These are phyloP conservation scores for Chrysotoxum bicinctum DNA, from an alignment of 2,888 invertebrate species.

Conservation along the genomic window DNA sequence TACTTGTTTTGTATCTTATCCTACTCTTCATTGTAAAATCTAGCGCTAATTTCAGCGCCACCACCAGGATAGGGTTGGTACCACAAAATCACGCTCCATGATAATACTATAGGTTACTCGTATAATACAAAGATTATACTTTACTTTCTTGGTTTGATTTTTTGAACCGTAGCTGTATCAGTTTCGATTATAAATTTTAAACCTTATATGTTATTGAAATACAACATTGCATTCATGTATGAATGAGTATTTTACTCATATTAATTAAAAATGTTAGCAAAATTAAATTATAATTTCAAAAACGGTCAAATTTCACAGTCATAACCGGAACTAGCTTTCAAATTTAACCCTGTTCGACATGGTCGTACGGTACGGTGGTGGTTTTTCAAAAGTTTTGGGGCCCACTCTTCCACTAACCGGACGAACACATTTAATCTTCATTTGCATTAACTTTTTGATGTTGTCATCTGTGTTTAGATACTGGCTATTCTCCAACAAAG, in stretches of 20 bases:
- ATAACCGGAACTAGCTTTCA: background rate
- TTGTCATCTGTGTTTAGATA: background rate
- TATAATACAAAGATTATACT: no score
- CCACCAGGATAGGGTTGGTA: no score
- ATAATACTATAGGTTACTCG: no score
- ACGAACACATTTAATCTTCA: slow-evolving; percentile 58
- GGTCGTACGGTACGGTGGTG: background rate
- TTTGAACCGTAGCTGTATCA: no score
- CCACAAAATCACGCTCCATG: no score
- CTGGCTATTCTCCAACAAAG: slow-evolving; percentile 4
- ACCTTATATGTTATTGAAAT: no score
- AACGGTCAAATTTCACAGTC: slow-evolving; percentile 1
- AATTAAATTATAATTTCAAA: slow-evolving; percentile 1
- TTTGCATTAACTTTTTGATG: slow-evolving; percentile 43
- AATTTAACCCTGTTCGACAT: background rate
- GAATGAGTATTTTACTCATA: no score
- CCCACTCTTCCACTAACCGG: background rate
- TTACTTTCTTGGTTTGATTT: no score
- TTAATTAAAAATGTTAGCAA: background rate
- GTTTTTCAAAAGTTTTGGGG: slow-evolving; percentile 19
- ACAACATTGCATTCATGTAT: background rate
- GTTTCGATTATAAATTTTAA: no score
- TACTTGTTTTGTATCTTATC: no score
- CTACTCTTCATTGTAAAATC: no score
- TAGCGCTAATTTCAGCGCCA: no score